Evolutionary conservation across 2,113 vertebrate genomes (phyloP).

Genomic region (Stictonetta naevosa): DNA sequence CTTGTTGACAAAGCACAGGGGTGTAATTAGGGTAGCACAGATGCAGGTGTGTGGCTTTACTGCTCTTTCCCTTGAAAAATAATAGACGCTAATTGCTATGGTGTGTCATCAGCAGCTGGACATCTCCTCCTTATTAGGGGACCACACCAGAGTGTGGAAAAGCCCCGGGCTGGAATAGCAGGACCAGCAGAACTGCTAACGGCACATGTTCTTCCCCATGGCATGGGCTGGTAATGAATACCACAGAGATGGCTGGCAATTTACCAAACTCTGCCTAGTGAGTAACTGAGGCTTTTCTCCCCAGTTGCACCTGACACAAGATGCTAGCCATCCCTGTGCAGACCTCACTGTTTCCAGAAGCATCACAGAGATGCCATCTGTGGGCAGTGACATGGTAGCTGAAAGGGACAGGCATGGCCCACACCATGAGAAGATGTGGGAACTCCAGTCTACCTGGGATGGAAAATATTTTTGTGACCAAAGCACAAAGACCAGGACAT

Average conservation of each 20-base stretch:
- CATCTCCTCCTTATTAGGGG: not conserved
- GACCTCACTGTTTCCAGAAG: not conserved
- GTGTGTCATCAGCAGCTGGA: not conserved
- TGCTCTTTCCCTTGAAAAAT: not conserved
- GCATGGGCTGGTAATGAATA: not conserved
- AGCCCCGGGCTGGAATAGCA: not conserved
- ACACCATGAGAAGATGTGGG: not conserved
- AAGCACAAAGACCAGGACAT: not conserved
- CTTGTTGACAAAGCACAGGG: not conserved
- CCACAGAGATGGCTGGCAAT: not conserved
- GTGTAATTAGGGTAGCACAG: not conserved
- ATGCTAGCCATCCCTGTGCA: not conserved
- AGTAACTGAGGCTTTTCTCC: not conserved
- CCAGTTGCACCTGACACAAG: not conserved
- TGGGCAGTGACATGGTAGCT: not conserved
- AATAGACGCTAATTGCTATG: not conserved
- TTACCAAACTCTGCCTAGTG: not conserved
- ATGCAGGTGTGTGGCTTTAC: not conserved
- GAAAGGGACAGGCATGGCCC: not conserved
- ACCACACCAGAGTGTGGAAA: not conserved
- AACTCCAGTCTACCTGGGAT: not conserved
- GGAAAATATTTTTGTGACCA: not conserved
- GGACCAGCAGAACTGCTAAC: fast-evolving
- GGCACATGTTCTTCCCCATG: fast-evolving
- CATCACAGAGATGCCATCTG: not conserved